These are phyloP conservation scores for Mustela nigripes DNA, from an alignment of 2,113 vertebrate species.

Conservation along the genomic window DNA sequence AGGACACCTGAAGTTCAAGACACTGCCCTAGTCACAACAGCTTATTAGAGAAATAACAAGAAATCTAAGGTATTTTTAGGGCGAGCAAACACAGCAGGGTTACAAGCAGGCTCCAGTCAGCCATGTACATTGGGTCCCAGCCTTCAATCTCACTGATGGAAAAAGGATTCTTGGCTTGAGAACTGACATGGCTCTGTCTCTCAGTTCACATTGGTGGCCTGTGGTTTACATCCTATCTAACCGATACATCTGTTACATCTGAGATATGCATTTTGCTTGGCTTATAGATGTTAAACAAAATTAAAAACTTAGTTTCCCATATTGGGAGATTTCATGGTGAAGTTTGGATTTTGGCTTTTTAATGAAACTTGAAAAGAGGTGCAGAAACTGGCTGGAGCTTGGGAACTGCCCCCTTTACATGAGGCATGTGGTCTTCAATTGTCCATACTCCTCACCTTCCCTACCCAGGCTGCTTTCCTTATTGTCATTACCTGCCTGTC, in stretches of 20 bases:
- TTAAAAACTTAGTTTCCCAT: constrained; percentile 4
- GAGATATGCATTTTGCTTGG: background rate
- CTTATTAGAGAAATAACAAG: background rate
- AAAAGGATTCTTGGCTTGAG: background rate
- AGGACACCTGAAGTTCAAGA: background rate
- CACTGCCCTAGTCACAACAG: background rate
- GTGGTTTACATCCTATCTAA: background rate
- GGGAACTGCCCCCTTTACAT: background rate
- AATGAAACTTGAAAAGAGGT: background rate
- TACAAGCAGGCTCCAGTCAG: background rate
- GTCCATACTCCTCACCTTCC: background rate
- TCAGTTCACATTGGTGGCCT: background rate
- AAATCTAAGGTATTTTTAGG: background rate
- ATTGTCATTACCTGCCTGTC: background rate
- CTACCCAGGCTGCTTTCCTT: background rate
- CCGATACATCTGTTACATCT: background rate
- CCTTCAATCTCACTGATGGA: background rate
- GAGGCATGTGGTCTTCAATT: background rate
- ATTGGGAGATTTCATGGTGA: background rate
- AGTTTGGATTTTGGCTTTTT: background rate
- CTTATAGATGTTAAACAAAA: background rate
- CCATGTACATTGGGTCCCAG: background rate
- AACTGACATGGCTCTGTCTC: background rate
- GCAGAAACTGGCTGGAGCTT: background rate
- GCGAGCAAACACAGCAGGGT: background rate